Base-by-base conservation (phyloP, 2,888 invertebrate species). In the Andrena chrysosceles region DNA sequence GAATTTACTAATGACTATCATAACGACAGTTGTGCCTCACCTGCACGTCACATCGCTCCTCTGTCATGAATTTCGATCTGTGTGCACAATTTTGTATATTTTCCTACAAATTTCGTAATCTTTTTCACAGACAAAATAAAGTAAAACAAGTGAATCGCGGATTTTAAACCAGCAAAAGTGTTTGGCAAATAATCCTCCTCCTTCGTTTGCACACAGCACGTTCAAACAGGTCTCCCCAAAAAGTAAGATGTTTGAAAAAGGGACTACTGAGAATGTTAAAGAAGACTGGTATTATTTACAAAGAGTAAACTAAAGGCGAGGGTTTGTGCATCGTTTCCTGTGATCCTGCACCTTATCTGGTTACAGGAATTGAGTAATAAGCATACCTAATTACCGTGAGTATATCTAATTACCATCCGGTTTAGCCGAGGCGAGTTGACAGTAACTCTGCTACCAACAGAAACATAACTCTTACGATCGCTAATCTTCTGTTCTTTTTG, bases 371-470 rank as follows among this genome's bases (percentile, higher is more conserved):
- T n/a, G 29, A 35, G 69, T 62, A 69, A 75, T 20, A 60, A 20
- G n/a, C 26, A 26, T 23, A 23, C 23, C 56, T 56, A 23, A 23
- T 56, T 3, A 42, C 29, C 4, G 10, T 29, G 7, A 62, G 29
- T 35, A 52, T 31, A 35, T 70, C 29, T 70, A 76, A 70, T 70
- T 62, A 42, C 3, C 59, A 33, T 54, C 62, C 62, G 49, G 70
- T 76, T 49, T 23, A n/a, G 2, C 26, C 31, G 8, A n/a, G 29
- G 20, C 29, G 23, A 13, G 23, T 62, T 13, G 13, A 31, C n/a
- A n/a, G 7, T 49, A 13, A 59, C 16, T 52, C 16, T 10, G 13
- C 33, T 35, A 2, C n/a, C 13, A 48, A 2, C 26, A n/a, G 10
- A 16, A 3, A 26, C 42, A 16, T 20, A 62, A 35, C 31, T 54